A percentile compares a stretch with the other conserved stretches of the same genome.
These are phyloP conservation scores for Urocynchramus pylzowi DNA, from an alignment of 2,113 vertebrate genomes.

Conservation along the genomic window DNA sequence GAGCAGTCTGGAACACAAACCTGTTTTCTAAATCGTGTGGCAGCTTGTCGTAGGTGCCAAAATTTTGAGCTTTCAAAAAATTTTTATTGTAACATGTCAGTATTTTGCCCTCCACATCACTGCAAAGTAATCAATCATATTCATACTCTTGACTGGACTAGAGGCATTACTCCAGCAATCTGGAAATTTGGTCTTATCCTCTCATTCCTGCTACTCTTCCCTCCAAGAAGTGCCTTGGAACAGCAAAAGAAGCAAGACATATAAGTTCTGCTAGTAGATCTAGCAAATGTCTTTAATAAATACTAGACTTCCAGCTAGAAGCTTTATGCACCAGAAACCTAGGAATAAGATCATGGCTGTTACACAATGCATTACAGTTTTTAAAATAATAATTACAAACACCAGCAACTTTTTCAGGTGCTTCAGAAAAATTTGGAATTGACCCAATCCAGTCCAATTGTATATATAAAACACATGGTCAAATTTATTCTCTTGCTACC, in stretches of 20 bases:
- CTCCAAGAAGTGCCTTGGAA: background rate
- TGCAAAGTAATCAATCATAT: background rate
- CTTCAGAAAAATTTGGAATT: background rate
- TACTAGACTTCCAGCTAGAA: background rate
- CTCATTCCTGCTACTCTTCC: background rate
- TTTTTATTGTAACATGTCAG: background rate
- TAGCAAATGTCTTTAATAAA: background rate
- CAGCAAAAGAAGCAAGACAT: background rate
- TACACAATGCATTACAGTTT: background rate
- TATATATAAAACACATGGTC: background rate
- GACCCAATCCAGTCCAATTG: background rate
- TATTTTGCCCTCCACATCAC: background rate
- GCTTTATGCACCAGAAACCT: background rate
- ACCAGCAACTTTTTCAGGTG: background rate
- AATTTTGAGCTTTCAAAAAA: background rate
- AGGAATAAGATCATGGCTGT: background rate
- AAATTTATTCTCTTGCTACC: background rate
- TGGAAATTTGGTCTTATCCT: background rate
- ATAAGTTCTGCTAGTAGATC: background rate
- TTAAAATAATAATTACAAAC: background rate
- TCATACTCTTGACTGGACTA: background rate
- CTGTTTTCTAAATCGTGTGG: background rate
- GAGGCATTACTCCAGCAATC: background rate
- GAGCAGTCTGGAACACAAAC: background rate
- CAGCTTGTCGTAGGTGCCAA: background rate